Conservation (phyloP, 2,113 vertebrate species). For the Oncorhynchus keta region DNA sequence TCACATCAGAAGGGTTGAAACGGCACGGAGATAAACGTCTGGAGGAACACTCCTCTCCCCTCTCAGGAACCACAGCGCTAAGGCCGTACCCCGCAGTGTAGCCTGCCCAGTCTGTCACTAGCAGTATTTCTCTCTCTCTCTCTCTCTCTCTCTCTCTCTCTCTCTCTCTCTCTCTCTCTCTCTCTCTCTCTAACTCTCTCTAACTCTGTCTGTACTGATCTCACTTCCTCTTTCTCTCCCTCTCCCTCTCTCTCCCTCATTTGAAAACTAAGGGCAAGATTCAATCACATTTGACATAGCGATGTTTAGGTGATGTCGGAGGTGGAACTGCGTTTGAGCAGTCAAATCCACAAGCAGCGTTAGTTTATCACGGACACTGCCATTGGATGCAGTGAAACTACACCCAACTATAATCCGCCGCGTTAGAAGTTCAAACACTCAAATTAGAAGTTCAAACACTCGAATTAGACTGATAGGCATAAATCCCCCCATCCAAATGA, state of each 20-base stretch:
- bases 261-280: neutral
- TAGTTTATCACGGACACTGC: too few species aligned
- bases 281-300: too few species aligned
- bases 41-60: conserved; percentile 5
- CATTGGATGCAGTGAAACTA: too few species aligned
- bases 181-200: neutral
- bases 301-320: too few species aligned
- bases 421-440: too few species aligned
- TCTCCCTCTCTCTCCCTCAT: neutral
- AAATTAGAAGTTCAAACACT: too few species aligned
- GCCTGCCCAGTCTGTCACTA: conserved; percentile 34
- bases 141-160: neutral
- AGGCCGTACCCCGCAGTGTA: conserved; percentile 3
- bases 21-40: conserved; percentile 21
- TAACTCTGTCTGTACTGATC: conserved; percentile 5
- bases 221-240: neutral
- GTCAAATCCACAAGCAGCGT: too few species aligned
- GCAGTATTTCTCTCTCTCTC: conserved; percentile 21
- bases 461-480: too few species aligned
- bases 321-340: too few species aligned
- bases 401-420: too few species aligned
- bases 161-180: neutral
- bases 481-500: too few species aligned
- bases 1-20: conserved; percentile 36
- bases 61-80: conserved; percentile 17